These are phyloP conservation scores for Drosophila truncata DNA, from an alignment of 1,140 invertebrate genomes.

Conservation along the genomic window DNA sequence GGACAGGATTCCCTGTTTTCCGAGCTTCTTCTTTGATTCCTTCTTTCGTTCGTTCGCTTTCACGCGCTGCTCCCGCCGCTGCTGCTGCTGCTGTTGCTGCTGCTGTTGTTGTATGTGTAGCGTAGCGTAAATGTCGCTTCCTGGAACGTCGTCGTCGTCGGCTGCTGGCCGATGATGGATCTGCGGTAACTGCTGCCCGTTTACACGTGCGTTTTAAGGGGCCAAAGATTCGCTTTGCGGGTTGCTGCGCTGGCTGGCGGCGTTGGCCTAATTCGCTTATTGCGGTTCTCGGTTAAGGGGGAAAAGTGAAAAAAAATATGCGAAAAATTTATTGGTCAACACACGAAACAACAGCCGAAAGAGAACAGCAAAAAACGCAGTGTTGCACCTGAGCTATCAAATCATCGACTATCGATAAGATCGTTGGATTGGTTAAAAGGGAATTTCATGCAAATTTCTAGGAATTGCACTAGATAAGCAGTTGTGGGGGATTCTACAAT, in stretches of 20 bases:
- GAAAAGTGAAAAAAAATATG: conserved; percentile 66
- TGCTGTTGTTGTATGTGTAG: conserved; percentile 16
- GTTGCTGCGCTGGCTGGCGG: conserved; percentile 27
- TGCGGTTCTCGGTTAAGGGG: conserved; percentile 58
- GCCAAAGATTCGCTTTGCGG: conserved; percentile 27
- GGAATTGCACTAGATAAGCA: not conserved
- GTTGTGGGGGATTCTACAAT: not conserved
- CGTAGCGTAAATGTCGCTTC: conserved; percentile 47
- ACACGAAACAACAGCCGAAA: conserved; percentile 78
- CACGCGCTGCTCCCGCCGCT: conserved; percentile 34
- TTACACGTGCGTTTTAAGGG: conserved; percentile 34
- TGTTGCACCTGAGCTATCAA: conserved; percentile 39
- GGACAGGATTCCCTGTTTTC: conserved; percentile 34
- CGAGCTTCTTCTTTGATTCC: conserved; percentile 6
- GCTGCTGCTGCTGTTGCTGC: too few relatives aligned
- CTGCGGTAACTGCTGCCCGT: conserved; percentile 6
- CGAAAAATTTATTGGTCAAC: conserved; percentile 81
- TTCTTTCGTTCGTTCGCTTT: conserved; percentile 55
- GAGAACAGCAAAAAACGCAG: conserved; percentile 67
- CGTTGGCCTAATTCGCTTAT: conserved; percentile 43
- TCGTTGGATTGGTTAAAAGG: not conserved
- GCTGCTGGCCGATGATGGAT: conserved; percentile 27
- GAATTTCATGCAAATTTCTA: not conserved
- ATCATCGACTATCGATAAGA: not conserved
- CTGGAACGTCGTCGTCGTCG: conserved; percentile 38